These are phyloP conservation scores for Tetraodon nigroviridis DNA, from an alignment of 2,113 vertebrate species.

Conservation along the genomic window DNA sequence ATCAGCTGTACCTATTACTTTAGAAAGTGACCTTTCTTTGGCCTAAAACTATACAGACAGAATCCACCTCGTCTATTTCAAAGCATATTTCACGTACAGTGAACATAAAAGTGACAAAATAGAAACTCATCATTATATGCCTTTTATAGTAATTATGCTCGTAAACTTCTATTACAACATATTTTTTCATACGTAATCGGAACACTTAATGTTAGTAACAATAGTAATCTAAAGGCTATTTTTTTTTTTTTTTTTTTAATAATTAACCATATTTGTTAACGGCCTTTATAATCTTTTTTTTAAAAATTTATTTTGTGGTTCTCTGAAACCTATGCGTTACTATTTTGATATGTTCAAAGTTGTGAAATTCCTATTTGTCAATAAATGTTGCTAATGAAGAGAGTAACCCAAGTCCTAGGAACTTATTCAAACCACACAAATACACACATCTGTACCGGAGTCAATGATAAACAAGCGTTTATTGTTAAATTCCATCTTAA, in stretches of 20 bases:
- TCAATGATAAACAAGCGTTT: slow-evolving; percentile 82
- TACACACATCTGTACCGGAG: neutral
- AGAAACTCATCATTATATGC: slow-evolving; percentile 23
- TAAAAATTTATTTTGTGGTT: no score
- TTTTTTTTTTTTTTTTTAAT: slow-evolving; percentile 24
- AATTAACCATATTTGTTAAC: slow-evolving; percentile 37
- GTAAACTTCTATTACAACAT: slow-evolving; percentile 42
- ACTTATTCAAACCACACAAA: neutral
- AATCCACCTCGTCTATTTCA: slow-evolving; percentile 11
- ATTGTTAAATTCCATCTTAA: slow-evolving; percentile 87
- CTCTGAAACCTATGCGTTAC: slow-evolving; percentile 39
- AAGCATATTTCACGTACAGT: slow-evolving; percentile 25
- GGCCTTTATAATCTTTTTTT: slow-evolving; percentile 36
- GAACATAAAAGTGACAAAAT: slow-evolving; percentile 8
- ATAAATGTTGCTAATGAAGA: slow-evolving; percentile 49
- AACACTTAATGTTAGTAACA: slow-evolving; percentile 36
- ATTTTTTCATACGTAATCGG: slow-evolving; percentile 65
- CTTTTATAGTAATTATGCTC: slow-evolving; percentile 45
- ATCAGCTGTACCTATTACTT: slow-evolving; percentile 15
- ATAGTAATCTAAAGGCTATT: slow-evolving; percentile 17
- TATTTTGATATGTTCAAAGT: slow-evolving; percentile 67
- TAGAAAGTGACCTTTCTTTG: slow-evolving; percentile 33
- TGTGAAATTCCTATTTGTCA: slow-evolving; percentile 56
- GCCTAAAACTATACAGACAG: slow-evolving; percentile 17
- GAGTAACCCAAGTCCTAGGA: neutral